Percentiles rank a stretch among this genome's conserved stretches.
phyloP scores from a whole-genome alignment of 2,113 vertebrate genomes.

The Furnarius figulus region DNA sequence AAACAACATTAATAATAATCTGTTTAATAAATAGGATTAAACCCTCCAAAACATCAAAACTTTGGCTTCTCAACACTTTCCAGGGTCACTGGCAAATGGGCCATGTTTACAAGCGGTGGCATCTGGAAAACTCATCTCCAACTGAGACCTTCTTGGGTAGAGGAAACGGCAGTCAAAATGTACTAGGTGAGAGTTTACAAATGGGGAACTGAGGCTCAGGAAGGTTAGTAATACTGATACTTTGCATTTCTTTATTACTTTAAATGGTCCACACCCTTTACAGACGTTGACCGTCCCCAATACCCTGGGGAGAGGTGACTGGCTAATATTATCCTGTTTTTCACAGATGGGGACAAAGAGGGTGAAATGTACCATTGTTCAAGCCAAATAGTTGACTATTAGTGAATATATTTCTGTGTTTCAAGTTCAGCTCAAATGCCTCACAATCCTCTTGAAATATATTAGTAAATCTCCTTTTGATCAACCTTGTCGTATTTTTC shows the following conservation, averaged over 20 bases:
- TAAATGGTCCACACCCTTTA: slow-evolving; percentile 25
- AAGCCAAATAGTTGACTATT: not conserved
- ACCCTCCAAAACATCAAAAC: not conserved
- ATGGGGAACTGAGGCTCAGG: slow-evolving; percentile 38
- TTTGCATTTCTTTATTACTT: slow-evolving; percentile 38
- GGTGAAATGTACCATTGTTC: not conserved
- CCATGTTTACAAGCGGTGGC: not conserved
- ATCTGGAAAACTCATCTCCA: not conserved
- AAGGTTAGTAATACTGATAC: slow-evolving; percentile 54
- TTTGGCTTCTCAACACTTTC: not conserved
- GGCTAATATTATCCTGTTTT: slow-evolving; percentile 24
- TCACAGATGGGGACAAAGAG: not conserved
- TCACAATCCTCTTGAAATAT: not conserved
- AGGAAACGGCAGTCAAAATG: not conserved
- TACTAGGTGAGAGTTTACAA: not conserved
- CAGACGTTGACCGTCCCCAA: not conserved
- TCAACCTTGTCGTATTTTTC: not conserved
- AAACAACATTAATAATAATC: not conserved
- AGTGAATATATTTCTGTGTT: not conserved
- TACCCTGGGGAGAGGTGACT: not conserved
- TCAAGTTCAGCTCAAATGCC: not conserved
- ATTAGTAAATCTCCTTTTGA: not conserved
- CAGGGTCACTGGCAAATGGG: not conserved
- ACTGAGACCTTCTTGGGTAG: not conserved
- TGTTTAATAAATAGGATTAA: not conserved